Evolutionary conservation across 2,113 vertebrate species (phyloP).

Genomic region (Copsychus sechellarum): DNA sequence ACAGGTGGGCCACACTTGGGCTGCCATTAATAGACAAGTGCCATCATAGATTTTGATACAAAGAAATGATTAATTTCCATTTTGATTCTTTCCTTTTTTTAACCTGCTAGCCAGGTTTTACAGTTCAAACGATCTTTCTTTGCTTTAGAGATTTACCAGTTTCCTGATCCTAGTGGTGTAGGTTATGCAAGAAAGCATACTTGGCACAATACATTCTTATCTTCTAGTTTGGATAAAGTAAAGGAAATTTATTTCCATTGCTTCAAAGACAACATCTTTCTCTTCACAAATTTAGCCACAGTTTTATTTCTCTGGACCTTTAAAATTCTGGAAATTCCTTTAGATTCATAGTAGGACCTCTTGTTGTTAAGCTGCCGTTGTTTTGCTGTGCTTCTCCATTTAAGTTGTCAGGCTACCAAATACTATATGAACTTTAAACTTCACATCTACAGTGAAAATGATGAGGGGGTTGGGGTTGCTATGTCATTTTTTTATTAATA

Average conservation of each 20-base stretch:
- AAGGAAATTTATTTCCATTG: background rate
- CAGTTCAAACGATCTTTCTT: background rate
- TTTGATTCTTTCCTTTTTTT: background rate
- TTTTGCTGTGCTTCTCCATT: background rate
- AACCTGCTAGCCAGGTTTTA: background rate
- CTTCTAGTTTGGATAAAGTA: background rate
- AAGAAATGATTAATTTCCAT: background rate
- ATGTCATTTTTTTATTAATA: background rate
- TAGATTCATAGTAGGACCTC: background rate
- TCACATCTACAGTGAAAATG: background rate
- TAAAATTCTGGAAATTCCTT: background rate
- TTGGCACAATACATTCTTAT: background rate
- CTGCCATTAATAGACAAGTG: background rate
- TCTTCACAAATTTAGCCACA: background rate
- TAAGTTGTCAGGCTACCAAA: background rate
- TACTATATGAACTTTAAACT: background rate
- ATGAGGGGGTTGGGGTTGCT: rapidly evolving
- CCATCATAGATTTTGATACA: background rate
- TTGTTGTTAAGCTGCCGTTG: background rate
- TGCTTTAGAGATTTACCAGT: background rate
- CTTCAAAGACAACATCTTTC: background rate
- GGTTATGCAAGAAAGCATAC: background rate
- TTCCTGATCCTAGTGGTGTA: background rate
- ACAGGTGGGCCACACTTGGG: background rate
- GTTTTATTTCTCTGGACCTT: background rate